Evolutionary conservation across 2,797 vertebrate species (phyloP).

Genomic region (Phrynocephalus guinanensis): DNA sequence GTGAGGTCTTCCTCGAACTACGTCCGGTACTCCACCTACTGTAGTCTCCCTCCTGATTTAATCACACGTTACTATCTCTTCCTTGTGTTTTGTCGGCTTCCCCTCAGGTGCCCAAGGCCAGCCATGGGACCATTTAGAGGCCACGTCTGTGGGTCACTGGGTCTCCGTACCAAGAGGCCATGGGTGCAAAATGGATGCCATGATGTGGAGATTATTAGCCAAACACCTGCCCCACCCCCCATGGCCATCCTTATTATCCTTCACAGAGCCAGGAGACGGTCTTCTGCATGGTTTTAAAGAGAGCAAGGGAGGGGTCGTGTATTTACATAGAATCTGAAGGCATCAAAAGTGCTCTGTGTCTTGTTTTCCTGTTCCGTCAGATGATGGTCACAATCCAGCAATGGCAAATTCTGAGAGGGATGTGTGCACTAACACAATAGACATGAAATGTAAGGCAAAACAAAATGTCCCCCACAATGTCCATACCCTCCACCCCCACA

Average conservation of each 20-base stretch:
- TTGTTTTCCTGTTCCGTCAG: constrained; percentile 60
- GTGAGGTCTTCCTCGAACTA: neutral
- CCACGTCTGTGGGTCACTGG: neutral
- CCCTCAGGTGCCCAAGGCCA: constrained; percentile 43
- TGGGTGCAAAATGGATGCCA: constrained; percentile 28
- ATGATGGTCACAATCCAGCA: constrained; percentile 64
- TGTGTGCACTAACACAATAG: constrained; percentile 82
- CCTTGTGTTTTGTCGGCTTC: neutral
- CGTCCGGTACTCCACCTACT: neutral
- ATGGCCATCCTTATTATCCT: constrained; percentile 31
- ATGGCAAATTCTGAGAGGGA: constrained; percentile 72
- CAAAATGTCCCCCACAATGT: neutral
- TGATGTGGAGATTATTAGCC: constrained; percentile 51
- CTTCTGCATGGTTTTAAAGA: constrained; percentile 43
- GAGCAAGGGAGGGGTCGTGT: constrained; percentile 48
- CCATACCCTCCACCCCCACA: no score
- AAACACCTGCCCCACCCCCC: constrained; percentile 41
- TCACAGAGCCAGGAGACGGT: constrained; percentile 41
- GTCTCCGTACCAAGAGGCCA: neutral
- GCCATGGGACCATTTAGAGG: constrained; percentile 34
- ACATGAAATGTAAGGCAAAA: constrained; percentile 72
- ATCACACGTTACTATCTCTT: neutral
- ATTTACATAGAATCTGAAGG: constrained; percentile 51
- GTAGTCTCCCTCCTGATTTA: neutral
- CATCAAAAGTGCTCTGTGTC: constrained; percentile 54